Base-by-base conservation (phyloP, 2,888 invertebrate genomes). In the Graphium colonna region DNA sequence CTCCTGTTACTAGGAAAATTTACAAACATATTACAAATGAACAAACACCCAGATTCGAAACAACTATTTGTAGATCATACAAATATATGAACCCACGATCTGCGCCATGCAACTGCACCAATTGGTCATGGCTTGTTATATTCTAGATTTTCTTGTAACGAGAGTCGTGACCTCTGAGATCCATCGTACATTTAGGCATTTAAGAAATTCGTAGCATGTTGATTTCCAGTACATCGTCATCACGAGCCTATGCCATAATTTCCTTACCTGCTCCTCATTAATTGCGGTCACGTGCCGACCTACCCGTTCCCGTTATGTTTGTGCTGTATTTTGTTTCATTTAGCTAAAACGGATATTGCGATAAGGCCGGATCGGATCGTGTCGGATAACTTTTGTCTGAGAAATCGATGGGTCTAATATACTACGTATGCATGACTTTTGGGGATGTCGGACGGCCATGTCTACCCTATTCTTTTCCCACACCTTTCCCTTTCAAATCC, bases 201-300 rank as follows among this genome's bases (percentile, higher is more conserved):
- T 21, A 15, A 46, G 7, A 4, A 15, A 9, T 13, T 13, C 0
- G n/a, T 9, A 1, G n/a, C 31, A 26, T 12, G 9, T 18, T 9
- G 2, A 13, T 18, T 28, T 18, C n/a, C 26, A 28, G 8, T 31
- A 18, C 12, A 17, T 53, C 15, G 31, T 53, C 53, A 43, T 7
- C 18, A 18, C 17, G 7, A 17, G 48, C 47, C 52, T 47, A 52
- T n/a, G 18, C n/a, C 38, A 41, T 48, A 42, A 43, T 48, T 53
- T 53, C 39, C 43, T 48, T 77, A 81, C 79, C 78, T 79, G 74
- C 58, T 64, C 62, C 75, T 76, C 78, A 79, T 81, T 82, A 79
- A 82, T 81, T 80, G 82, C 66, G 74, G 75, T 80, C 82, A 82
- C 81, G 81, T 75, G 69, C 72, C 26, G 12, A 42, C 26, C 26